Percentiles rank a stretch among this genome's conserved stretches.
Conservation (phyloP, 2,797 vertebrate genomes). For the Luscinia luscinia region DNA sequence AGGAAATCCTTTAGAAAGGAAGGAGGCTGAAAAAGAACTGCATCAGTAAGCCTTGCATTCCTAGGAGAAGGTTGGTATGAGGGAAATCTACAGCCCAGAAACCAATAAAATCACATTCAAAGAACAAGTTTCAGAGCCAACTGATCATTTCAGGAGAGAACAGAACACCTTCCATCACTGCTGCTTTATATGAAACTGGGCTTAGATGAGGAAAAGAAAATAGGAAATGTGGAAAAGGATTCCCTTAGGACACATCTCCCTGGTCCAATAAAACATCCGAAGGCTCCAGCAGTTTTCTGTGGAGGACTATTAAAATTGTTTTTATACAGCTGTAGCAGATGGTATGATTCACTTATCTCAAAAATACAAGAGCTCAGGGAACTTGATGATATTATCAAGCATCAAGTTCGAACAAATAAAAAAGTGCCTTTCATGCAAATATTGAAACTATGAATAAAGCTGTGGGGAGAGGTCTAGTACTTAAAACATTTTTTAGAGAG, state of each 20-base stretch:
- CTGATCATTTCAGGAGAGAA: not conserved
- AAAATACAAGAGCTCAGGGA: slow-evolving; percentile 58
- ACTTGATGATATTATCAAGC: slow-evolving; percentile 46
- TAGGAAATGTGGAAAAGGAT: slow-evolving; percentile 16
- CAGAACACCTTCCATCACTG: not conserved
- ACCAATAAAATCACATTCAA: not conserved
- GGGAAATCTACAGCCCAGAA: not conserved
- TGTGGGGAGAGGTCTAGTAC: not conserved
- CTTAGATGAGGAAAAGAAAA: slow-evolving; percentile 1
- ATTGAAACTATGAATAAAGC: not conserved
- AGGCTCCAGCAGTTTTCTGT: slow-evolving; percentile 49
- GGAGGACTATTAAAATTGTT: slow-evolving; percentile 34
- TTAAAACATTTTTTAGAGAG: not conserved
- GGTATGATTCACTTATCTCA: slow-evolving; percentile 65
- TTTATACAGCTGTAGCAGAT: slow-evolving; percentile 66
- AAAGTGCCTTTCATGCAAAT: slow-evolving; percentile 47
- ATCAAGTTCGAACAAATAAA: slow-evolving; percentile 44
- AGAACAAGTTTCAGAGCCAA: slow-evolving; percentile 17
- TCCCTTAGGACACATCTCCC: slow-evolving; percentile 18
- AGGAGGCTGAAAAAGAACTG: not conserved
- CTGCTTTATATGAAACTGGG: slow-evolving; percentile 6
- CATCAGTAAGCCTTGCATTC: not conserved
- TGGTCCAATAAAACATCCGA: not conserved
- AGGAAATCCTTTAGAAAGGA: not conserved
- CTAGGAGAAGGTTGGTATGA: not conserved